A percentile compares a stretch with the other conserved stretches of the same genome.
Evolutionary conservation across 1,140 invertebrate species (phyloP).

Genomic region (Papilio machaon): DNA sequence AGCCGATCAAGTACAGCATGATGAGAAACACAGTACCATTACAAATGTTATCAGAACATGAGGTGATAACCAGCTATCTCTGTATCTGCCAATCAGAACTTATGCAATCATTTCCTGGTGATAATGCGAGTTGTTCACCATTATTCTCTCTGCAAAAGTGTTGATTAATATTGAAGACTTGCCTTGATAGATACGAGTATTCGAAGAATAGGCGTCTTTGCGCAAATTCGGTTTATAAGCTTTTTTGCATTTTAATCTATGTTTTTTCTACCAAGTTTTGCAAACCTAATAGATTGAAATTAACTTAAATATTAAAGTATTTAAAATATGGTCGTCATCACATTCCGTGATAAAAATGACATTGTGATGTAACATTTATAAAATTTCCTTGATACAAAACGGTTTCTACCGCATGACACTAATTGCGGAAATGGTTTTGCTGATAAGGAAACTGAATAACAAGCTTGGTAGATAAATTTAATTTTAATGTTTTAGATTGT

Average conservation of each 20-base stretch:
- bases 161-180: background rate
- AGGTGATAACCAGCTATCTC: slow-evolving; percentile 35
- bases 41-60: slow-evolving; percentile 26
- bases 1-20: slow-evolving; percentile 15
- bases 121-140: slow-evolving; percentile 35
- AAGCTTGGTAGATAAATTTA: slow-evolving; percentile 13
- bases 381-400: slow-evolving; percentile 16
- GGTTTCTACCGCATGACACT: slow-evolving; percentile 13
- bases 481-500: slow-evolving; percentile 11
- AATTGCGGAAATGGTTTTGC: slow-evolving; percentile 21
- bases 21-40: slow-evolving; percentile 19
- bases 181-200: too few relatives aligned
- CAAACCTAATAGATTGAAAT: background rate
- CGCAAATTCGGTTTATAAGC: slow-evolving; percentile 22
- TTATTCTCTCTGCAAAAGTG: background rate
- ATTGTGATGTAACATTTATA: slow-evolving; percentile 24
- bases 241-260: slow-evolving; percentile 44
- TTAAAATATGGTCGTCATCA: background rate
- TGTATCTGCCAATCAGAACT: slow-evolving; percentile 39
- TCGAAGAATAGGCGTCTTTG: background rate
- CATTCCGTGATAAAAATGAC: slow-evolving; percentile 4
- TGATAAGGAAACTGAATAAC: slow-evolving; percentile 24
- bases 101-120: slow-evolving; percentile 45
- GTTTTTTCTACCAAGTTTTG: too few relatives aligned
- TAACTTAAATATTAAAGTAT: background rate